Base-by-base conservation (phyloP, 2,113 vertebrate genomes). In the Myiopsitta monachus region DNA sequence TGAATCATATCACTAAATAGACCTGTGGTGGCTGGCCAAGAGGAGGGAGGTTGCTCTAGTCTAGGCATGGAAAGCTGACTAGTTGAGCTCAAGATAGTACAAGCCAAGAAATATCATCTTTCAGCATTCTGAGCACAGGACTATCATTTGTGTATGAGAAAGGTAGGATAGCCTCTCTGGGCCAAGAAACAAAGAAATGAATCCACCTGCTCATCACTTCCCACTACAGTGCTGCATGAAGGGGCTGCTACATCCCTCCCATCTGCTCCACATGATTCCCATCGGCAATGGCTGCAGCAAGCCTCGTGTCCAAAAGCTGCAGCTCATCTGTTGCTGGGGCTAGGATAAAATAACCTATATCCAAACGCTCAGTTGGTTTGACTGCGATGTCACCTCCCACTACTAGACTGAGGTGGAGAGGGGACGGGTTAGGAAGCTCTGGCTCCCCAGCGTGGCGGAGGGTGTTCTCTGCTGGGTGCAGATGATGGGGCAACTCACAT, bases 301-400 rank as follows among this genome's bases (percentile, higher is more conserved):
- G 33, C 11, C 15, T 33, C 38, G 2, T 1, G 30, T 9, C 38
- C 14, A 3, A 63, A 7, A 51, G 47, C 78, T 57, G 61, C 83
- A 57, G 62, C 55, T 70, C 18, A 0, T 27, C 33, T 55, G 28
- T 79, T 36, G 80, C 66, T 43, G 72, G 36, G 30, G 36, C 1
- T 2, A 8, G 62, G 27, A 33, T 5, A 31, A 59, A 67, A 76
- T 1, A 6, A 18, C 18, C 62, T 31, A 18, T 44, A 28, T 21
- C 61, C 4, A 3, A 39, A 33, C 0, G 3, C 59, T 11, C 27
- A 3, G 16, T 1, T 18, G 73, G 73, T 39, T 30, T 49, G 36
- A 61, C 44, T 31, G 46, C 69, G 69, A 72, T 59, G 24, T 11
- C 73, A 51, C 24, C 49, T 30, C 51, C 3, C 1, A 0, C 24